Evolutionary conservation across 2,888 invertebrate genomes (phyloP), one percentile per base, ranked within the genome.

Genomic region (Glyphotaelius pellucidus): DNA sequence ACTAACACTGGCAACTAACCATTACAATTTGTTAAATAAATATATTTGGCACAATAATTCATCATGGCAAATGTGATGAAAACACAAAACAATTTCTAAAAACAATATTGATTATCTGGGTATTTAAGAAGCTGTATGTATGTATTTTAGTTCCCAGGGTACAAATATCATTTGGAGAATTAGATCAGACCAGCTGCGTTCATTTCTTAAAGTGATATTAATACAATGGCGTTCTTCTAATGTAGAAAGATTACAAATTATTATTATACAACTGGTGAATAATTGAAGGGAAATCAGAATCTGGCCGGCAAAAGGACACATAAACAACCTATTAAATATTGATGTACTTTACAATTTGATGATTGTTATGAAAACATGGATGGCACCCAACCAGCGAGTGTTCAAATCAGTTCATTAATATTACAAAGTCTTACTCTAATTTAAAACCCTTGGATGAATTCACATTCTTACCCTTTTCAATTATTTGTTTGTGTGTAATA

Each of bases 371-470:
- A 86, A 67, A 90, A 80, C 38, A 90, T 86, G 90, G 86, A 86
- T 80, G 80, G 90, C 93, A 93, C 93, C 92, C 85, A 92, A 90
- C 93, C 93, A 92, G 93, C 92, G 88, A 92, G 93, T 93, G 93
- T 87, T 83, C 91, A 90, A 91, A 89, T 90, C 91, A 91, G 90
- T 93, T 91, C 91, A 91, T 85, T 84, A 47, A 90, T 90, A 81
- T 89, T 89, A 89, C 80, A 38, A 89, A 67, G 88, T 80, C 89
- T 89, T 89, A 89, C n/a, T 89, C 89, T 89, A 89, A 38, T 80
- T 89, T 80, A 38, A 89, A 89, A 80, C 89, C 89, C 89, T 89
- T 89, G 80, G 81, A 89, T 89, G 83, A 52, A 42, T 80, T 86
- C 81, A 35, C 47, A 80, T 67, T 90, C n/a, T 90, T 87, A 87